Evolutionary conservation across 92 coral and sea anemone species (phyloP), one percentile per base, ranked within the genome.

Genomic region (Umimayanthus chanpuru): DNA sequence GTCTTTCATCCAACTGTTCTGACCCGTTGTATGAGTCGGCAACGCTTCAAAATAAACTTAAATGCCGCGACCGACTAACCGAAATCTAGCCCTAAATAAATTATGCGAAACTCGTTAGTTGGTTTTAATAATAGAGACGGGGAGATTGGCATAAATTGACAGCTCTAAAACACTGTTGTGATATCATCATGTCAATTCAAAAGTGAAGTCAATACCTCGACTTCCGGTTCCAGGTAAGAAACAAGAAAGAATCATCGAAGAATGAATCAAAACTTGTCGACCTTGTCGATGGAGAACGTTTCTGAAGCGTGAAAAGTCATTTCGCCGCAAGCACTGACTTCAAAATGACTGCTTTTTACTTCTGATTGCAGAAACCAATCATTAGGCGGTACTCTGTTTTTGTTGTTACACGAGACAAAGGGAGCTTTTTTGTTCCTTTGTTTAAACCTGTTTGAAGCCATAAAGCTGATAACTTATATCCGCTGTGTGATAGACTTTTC

Each of bases 211-310:
- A 78, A 78, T 78, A 78, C 82, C 82, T 78, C 82, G 61, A 78
- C 65, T 78, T 78, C 82, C 82, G 82, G 82, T 78, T 78, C 39
- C 82, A 78, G 61, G 66, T 14, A 49, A 32, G 36, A 32, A 32
- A 49, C 12, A 49, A 77, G 1, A 3, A 47, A 9, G 25, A 2
- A 28, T 78, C 36, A n/a, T 28, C 0, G n/a, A 25, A 44, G 65
- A 75, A 75, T 75, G 25, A n/a, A 39, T 49, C 10, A 41, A n/a
- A 77, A 49, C 29, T n/a, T 78, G 82, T 25, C 32, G 66, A 18
- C 25, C 29, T n/a, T 78, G 82, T 25, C 32, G 66, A 18, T 44
- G n/a, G 61, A 12, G 65, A 78, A 21, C 14, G 44, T n/a, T 78
- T 49, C 14, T 49, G 25, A 78, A 78, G 65, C 66, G 39, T 50